Evolutionary conservation across 2,888 invertebrate species (phyloP), one percentile per base, ranked within the genome.

Genomic region (Lithosia quadra): DNA sequence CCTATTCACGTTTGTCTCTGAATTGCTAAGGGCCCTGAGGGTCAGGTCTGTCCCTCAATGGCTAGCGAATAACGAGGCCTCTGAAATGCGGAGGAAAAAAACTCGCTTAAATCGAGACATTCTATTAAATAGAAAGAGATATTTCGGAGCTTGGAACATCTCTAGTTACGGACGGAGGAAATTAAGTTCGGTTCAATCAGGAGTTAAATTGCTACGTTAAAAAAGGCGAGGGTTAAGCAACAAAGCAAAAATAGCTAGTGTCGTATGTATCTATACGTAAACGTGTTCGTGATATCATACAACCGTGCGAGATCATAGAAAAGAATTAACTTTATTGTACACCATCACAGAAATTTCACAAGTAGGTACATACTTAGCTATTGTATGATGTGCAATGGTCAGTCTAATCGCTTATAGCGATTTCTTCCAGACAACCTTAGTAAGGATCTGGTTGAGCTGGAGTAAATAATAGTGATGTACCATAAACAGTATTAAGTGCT

Each of bases 51-150:
- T 79, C 78, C 75, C 67, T 75, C 80, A 84, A 87, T 81, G 64
- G 81, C 74, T 56, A 71, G 65, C 72, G 63, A 79, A 85, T 85
- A 87, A 87, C 82, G 82, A 84, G 71, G 58, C 78, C 73, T 76
- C 79, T 71, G 69, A 69, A 77, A 72, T 71, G 68, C 71, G 73
- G 82, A 79, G 71, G 76, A 69, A 59, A 82, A 43, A 82, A 83
- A 78, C 81, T 82, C 80, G 77, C 77, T 73, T 73, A 69, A 81
- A 82, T 80, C 75, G 80, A 82, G 74, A 73, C 62, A 75, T 76
- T 78, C 79, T 82, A 78, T 83, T 84, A 78, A 80, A 82, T 71
- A 61, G 78, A 74, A 76, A 79, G 71, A 77, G 79, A 80, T 80
- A 81, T 84, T 79, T 73, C 70, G 73, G 71, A 75, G 76, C 70